phyloP scores from a whole-genome alignment of 2,113 vertebrate species.

The Amia ocellicauda region DNA sequence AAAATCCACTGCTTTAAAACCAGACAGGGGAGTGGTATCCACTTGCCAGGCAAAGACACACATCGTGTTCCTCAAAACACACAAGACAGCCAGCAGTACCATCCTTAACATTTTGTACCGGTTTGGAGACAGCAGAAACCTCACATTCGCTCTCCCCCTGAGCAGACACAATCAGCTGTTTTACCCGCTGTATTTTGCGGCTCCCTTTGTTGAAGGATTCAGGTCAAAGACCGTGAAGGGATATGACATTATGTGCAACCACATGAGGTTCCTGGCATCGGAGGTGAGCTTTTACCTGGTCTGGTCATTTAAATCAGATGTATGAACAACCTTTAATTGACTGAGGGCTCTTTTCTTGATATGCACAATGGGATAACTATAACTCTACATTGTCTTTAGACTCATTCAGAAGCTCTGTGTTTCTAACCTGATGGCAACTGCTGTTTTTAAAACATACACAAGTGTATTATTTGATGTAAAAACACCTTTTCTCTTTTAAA shows the following conservation, averaged over 20 bases:
- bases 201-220: slow-evolving; percentile 72
- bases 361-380: too few species aligned
- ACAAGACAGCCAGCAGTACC: slow-evolving; percentile 86
- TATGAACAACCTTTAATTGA: too few species aligned
- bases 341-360: too few species aligned
- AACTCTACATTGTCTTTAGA: too few species aligned
- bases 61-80: slow-evolving; percentile 85
- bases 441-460: too few species aligned
- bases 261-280: slow-evolving; percentile 69
- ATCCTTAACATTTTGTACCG: slow-evolving; percentile 80
- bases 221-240: slow-evolving; percentile 25
- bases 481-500: too few species aligned
- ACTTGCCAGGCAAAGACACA: slow-evolving; percentile 56
- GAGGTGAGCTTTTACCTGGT: slow-evolving; percentile 58
- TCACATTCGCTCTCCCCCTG: slow-evolving; percentile 69
- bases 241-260: slow-evolving; percentile 83
- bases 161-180: slow-evolving; percentile 61
- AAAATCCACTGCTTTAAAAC: too few species aligned
- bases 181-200: slow-evolving; percentile 67
- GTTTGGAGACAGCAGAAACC: slow-evolving; percentile 67
- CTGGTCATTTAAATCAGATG: too few species aligned
- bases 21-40: neutral
- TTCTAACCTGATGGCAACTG: too few species aligned
- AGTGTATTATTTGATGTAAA: too few species aligned
- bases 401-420: too few species aligned